phyloP scores from a whole-genome alignment of 2,888 invertebrate genomes.

The Laothoe populi region DNA sequence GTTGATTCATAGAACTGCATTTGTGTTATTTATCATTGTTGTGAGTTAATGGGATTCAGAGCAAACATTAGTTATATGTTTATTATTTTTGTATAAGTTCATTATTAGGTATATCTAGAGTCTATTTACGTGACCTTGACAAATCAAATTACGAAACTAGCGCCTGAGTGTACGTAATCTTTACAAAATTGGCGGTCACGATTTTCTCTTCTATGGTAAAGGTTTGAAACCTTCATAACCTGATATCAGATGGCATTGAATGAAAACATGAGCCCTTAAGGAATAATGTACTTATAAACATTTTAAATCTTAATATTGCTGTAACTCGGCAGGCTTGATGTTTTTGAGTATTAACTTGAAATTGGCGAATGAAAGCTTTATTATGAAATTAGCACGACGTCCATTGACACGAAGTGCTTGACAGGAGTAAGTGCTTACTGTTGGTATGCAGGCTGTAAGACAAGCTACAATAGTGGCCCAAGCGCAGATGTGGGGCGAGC shows the following conservation, averaged over 20 bases:
- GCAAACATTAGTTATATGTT: neutral
- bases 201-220: constrained; percentile 58
- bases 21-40: constrained; percentile 6
- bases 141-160: constrained; percentile 69
- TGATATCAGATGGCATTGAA: constrained; percentile 40
- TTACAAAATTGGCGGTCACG: constrained; percentile 68
- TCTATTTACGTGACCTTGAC: constrained; percentile 67
- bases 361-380: neutral
- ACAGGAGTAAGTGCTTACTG: constrained; percentile 54
- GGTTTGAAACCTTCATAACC: constrained; percentile 41
- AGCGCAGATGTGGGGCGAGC: constrained; percentile 76
- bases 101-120: constrained; percentile 28
- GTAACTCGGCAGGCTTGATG: neutral
- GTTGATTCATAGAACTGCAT: constrained; percentile 10
- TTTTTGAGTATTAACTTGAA: neutral
- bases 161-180: constrained; percentile 67
- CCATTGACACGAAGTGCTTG: neutral
- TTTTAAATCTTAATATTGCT: neutral
- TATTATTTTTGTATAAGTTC: neutral
- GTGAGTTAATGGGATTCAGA: neutral
- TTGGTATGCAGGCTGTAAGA: constrained; percentile 70
- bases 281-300: constrained; percentile 15
- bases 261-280: constrained; percentile 28
- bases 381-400: neutral
- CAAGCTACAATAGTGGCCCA: constrained; percentile 68